Percentiles rank a stretch among this genome's conserved stretches.
phyloP scores from a whole-genome alignment of 2,113 vertebrate species.

The Aegypius monachus region DNA sequence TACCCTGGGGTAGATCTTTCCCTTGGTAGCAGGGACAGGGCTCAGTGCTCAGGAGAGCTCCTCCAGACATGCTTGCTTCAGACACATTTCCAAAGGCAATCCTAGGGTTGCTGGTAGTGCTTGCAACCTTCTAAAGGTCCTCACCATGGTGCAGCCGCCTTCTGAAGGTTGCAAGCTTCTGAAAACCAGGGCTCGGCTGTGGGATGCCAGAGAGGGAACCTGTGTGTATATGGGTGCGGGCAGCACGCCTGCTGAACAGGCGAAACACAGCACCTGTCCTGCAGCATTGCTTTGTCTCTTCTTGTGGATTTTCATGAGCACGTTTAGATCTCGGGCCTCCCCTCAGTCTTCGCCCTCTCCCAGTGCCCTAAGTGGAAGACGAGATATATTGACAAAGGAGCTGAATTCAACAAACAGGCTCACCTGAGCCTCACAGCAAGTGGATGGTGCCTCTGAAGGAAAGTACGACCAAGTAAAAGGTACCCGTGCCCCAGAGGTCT shows the following conservation, averaged over 20 bases:
- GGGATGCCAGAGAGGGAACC: neutral
- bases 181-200: neutral
- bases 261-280: neutral
- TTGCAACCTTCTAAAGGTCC: neutral
- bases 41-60: neutral
- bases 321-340: fast-evolving
- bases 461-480: neutral
- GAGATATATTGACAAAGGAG: neutral
- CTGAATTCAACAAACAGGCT: neutral
- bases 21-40: neutral
- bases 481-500: neutral
- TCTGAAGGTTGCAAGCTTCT: neutral
- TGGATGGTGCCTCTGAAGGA: neutral
- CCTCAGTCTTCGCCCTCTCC: neutral
- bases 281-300: neutral
- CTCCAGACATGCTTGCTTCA: neutral
- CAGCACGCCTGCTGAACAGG: neutral
- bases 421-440: neutral
- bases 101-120: neutral
- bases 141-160: neutral
- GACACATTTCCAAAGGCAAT: neutral
- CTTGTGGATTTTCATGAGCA: neutral
- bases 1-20: neutral
- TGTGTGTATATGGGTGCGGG: neutral
- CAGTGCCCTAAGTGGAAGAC: neutral